A percentile compares a stretch with the other conserved stretches of the same genome.
Evolutionary conservation across 2,113 vertebrate genomes (phyloP).

Genomic region (Lasiurus borealis): DNA sequence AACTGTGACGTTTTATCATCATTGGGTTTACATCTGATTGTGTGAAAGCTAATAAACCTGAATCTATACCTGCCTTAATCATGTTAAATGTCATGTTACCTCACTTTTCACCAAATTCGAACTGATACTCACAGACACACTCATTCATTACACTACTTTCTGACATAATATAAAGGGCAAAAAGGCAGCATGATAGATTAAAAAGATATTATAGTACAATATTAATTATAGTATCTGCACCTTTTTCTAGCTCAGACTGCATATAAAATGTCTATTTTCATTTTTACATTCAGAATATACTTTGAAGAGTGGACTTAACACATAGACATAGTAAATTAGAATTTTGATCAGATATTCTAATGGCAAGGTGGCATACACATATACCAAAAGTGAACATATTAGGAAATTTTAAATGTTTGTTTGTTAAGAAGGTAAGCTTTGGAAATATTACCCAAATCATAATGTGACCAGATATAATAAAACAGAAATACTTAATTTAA

Average conservation of each 20-base stretch:
- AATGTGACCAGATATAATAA: background rate
- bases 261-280: slow-evolving; percentile 68
- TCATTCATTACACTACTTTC: slow-evolving; percentile 84
- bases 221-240: slow-evolving; percentile 82
- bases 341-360: slow-evolving; percentile 52
- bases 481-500: background rate
- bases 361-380: background rate
- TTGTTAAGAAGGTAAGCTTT: background rate
- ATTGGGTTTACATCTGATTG: slow-evolving; percentile 8
- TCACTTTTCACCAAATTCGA: slow-evolving; percentile 76
- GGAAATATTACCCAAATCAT: slow-evolving; percentile 12
- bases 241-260: slow-evolving; percentile 74
- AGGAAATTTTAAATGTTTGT: slow-evolving; percentile 37
- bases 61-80: slow-evolving; percentile 78
- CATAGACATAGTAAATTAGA: slow-evolving; percentile 58
- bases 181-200: slow-evolving; percentile 86
- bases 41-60: slow-evolving; percentile 65
- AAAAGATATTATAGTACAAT: slow-evolving; percentile 83
- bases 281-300: slow-evolving; percentile 73
- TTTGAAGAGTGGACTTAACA: slow-evolving; percentile 67
- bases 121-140: slow-evolving; percentile 72
- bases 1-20: slow-evolving; percentile 20
- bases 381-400: background rate
- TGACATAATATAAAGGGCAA: slow-evolving; percentile 87
- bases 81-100: slow-evolving; percentile 83